A percentile compares a stretch with the other conserved stretches of the same genome.
phyloP scores from a whole-genome alignment of 2,888 invertebrate species.

The Scrobipalpa atriplicella region DNA sequence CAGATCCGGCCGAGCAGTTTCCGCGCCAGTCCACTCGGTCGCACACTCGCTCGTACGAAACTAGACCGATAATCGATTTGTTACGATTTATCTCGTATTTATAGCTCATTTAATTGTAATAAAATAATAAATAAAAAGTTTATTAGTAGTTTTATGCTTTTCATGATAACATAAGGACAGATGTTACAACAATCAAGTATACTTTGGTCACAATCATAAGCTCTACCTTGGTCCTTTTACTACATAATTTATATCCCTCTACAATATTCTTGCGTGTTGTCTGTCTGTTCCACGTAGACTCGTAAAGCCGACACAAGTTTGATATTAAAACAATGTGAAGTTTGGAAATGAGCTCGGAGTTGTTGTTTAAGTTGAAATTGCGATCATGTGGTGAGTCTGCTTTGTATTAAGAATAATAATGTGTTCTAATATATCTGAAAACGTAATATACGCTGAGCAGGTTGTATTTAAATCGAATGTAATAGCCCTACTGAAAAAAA shows the following conservation, averaged over 20 bases:
- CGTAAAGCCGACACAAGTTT: not conserved
- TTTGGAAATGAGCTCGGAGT: not conserved
- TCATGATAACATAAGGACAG: too few relatives aligned
- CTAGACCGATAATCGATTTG: not conserved
- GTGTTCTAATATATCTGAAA: too few relatives aligned
- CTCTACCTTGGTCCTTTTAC: not conserved
- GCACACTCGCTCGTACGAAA: not conserved
- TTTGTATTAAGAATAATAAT: too few relatives aligned
- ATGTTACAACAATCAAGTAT: too few relatives aligned
- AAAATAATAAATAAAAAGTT: too few relatives aligned
- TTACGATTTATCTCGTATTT: not conserved
- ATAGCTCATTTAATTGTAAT: not conserved
- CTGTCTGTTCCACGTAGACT: not conserved
- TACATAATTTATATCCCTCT: not conserved
- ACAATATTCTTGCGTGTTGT: not conserved
- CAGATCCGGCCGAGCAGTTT: conserved; percentile 1
- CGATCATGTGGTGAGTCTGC: too few relatives aligned
- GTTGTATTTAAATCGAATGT: too few relatives aligned
- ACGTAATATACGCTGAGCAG: too few relatives aligned
- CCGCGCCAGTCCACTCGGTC: conserved; percentile 7
- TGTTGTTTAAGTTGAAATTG: too few relatives aligned
- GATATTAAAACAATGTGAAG: not conserved
- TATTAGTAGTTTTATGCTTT: too few relatives aligned
- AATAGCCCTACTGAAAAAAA: too few relatives aligned
- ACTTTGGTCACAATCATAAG: too few relatives aligned